Evolutionary conservation across 2,113 vertebrate species (phyloP).

Genomic region (Rynchops niger): DNA sequence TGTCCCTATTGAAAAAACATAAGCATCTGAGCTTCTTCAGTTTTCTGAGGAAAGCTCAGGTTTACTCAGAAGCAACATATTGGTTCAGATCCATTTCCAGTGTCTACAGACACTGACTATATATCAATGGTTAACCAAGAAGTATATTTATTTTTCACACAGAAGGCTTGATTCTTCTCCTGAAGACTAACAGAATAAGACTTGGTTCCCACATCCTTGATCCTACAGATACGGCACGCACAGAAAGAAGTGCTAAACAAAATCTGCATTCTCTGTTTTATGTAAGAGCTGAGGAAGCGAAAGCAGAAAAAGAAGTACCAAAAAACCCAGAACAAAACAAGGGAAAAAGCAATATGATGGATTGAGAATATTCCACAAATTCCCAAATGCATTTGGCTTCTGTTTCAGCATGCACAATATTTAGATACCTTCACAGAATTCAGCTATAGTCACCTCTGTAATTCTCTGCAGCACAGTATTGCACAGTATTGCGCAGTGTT

Average conservation of each 20-base stretch:
- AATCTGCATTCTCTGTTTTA: not conserved
- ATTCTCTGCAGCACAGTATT: not conserved
- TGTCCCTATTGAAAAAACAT: not conserved
- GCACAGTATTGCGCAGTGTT: fast-evolving
- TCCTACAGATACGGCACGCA: not conserved
- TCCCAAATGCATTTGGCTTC: not conserved
- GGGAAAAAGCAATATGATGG: not conserved
- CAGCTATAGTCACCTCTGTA: not conserved
- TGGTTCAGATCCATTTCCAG: not conserved
- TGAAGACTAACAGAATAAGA: not conserved
- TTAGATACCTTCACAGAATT: not conserved
- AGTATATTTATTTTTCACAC: not conserved
- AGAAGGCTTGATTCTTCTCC: not conserved
- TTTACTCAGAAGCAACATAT: not conserved
- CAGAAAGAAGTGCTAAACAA: not conserved
- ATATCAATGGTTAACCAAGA: not conserved
- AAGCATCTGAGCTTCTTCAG: not conserved
- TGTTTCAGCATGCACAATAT: not conserved
- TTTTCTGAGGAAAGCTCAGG: not conserved
- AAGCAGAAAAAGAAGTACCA: not conserved
- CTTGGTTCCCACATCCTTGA: not conserved
- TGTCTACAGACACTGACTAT: not conserved
- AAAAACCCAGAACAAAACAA: not conserved
- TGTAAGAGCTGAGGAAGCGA: not conserved
- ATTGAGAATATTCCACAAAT: not conserved